Percentiles rank a stretch among this genome's conserved stretches.
Conservation (phyloP, 2,797 vertebrate genomes). For the Malurus splendens region DNA sequence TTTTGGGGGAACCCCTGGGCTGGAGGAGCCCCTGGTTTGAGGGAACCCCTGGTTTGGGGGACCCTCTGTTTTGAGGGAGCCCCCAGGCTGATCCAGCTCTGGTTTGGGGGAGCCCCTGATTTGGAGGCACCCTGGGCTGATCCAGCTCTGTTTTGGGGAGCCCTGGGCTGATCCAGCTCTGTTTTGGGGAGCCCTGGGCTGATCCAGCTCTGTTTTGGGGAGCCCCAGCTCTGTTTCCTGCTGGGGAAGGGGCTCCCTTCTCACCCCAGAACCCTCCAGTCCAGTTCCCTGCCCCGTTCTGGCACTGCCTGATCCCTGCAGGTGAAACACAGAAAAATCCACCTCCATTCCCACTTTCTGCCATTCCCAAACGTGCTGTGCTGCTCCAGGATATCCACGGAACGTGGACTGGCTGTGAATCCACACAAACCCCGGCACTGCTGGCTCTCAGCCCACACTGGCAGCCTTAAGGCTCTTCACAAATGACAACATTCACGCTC, state of each 20-base stretch:
- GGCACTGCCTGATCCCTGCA: not conserved
- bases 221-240: not conserved
- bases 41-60: too few species aligned
- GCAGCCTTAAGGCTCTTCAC: not conserved
- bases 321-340: not conserved
- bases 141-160: too few species aligned
- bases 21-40: not conserved
- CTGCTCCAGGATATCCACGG: not conserved
- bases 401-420: rapidly evolving
- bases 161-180: too few species aligned
- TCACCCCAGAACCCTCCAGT: not conserved
- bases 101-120: too few species aligned
- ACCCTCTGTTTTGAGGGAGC: too few species aligned
- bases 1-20: not conserved
- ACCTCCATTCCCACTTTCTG: not conserved
- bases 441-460: not conserved
- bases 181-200: not conserved
- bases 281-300: not conserved
- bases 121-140: too few species aligned
- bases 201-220: not conserved
- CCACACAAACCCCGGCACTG: not conserved
- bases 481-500: not conserved
- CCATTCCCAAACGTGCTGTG: not conserved
- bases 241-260: not conserved
- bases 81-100: not conserved